Base-by-base conservation (phyloP, 2,888 invertebrate genomes). In the Aquatica leii region DNA sequence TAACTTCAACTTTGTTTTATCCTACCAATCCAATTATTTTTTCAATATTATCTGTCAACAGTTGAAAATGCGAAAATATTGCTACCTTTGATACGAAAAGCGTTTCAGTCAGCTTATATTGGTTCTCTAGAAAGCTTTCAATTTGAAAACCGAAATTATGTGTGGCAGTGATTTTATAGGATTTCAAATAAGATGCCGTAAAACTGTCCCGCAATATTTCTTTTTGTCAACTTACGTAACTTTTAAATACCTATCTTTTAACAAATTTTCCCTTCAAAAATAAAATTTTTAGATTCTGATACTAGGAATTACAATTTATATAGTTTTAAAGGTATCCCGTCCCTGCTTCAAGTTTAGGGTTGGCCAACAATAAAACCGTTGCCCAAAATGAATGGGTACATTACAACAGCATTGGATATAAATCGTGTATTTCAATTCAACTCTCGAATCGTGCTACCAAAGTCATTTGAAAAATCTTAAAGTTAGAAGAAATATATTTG, bases 361-460 rank as follows among this genome's bases (percentile, higher is more conserved):
- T 77, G 74, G 71, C 75, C 72, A 76, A 76, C 75, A 76, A 77
- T 76, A 76, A 78, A n/a, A 78, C 76, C 76, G 74, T 73, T 73
- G 76, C 74, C 74, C 70, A 71, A 78, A 78, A 78, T 77, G 75
- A 75, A 77, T 77, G 76, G 74, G 69, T 70, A 71, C 72, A 62
- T 62, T 62, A 62, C 62, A 58, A 51, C 48, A 58, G 62, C 62
- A 49, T 58, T 62, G 48, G 53, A 48, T 58, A 62, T 62, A 62
- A 62, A 62, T 62, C 57, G 57, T 62, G 49, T 46, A 62, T 58
- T 62, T 62, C 43, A 41, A 35, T 57, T 49, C 53, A 58, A 37
- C 24, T 57, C 52, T 34, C 21, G 51, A 43, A 59, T 41, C 14
- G 52, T 52, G 41, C 18, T 37, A 53, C 46, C 21, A 15, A 34